phyloP scores from a whole-genome alignment of 2,113 vertebrate species.

The Hippoglossus stenolepis region DNA sequence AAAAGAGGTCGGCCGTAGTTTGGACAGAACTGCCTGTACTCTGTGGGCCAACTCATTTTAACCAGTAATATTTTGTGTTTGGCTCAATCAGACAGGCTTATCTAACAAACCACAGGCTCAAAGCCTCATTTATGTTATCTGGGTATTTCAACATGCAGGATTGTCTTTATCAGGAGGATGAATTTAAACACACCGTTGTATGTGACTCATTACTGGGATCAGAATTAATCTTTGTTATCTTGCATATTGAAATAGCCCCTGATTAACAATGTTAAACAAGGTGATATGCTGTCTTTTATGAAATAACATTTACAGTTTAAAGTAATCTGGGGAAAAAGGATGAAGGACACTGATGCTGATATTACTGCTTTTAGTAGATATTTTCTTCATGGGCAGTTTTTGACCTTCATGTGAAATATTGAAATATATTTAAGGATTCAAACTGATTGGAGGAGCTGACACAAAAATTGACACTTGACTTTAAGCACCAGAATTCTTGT shows the following conservation, averaged over 20 bases:
- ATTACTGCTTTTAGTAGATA: background rate
- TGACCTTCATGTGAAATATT: background rate
- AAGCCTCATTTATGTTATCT: conserved; percentile 25
- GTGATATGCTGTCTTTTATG: conserved; percentile 1
- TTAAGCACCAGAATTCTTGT: conserved; percentile 35
- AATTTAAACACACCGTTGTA: conserved; percentile 7
- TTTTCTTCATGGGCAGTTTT: background rate
- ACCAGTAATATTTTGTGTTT: conserved; percentile 10
- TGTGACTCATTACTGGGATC: conserved; percentile 11
- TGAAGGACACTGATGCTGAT: conserved; percentile 40
- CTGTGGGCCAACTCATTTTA: conserved; percentile 23
- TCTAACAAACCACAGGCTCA: conserved; percentile 56
- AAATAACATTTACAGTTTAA: background rate
- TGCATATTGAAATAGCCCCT: conserved; percentile 62
- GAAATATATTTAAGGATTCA: background rate
- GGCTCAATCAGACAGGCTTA: conserved; percentile 38
- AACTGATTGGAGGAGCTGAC: background rate
- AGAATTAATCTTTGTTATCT: conserved; percentile 7
- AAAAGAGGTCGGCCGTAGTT: conserved; percentile 55
- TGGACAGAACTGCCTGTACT: conserved; percentile 48
- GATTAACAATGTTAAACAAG: conserved; percentile 6
- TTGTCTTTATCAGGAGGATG: conserved; percentile 5
- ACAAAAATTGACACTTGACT: background rate
- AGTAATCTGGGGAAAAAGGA: conserved; percentile 48
- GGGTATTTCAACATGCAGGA: conserved; percentile 66